Evolutionary conservation across 2,888 invertebrate genomes (phyloP).

Genomic region (Ecdyonurus torrentis): DNA sequence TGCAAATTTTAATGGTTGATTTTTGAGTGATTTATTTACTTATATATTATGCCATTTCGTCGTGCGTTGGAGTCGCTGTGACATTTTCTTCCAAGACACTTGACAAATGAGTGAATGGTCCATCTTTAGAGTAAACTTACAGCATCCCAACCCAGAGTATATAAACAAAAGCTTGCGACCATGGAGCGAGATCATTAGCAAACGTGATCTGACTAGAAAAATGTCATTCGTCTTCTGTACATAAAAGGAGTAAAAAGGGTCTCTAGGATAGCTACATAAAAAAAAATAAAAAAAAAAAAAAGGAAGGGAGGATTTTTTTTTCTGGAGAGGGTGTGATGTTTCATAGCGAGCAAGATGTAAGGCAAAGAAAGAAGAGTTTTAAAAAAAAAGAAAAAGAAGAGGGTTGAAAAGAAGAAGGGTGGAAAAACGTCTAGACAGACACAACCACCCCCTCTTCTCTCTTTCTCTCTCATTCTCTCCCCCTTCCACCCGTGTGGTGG

Average conservation of each 20-base stretch:
- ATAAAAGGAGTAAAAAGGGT: background rate
- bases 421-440: conserved; percentile 2
- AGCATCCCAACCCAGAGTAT: too few species aligned
- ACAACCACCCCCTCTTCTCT: background rate
- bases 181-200: background rate
- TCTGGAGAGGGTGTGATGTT: background rate
- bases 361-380: background rate
- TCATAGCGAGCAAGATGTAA: background rate
- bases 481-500: too few species aligned
- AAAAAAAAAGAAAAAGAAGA: too few species aligned
- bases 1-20: too few species aligned
- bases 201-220: background rate
- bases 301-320: background rate
- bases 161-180: too few species aligned
- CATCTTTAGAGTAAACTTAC: too few species aligned
- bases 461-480: background rate
- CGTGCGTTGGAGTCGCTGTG: background rate
- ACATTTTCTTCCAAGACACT: background rate
- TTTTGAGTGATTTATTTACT: too few species aligned
- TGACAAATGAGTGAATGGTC: too few species aligned
- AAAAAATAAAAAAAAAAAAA: background rate
- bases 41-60: background rate
- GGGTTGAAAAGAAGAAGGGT: conserved; percentile 1
- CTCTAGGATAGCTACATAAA: too few species aligned
- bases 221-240: background rate